phyloP scores from a whole-genome alignment of 2,113 vertebrate genomes.

The Labeo rohita region DNA sequence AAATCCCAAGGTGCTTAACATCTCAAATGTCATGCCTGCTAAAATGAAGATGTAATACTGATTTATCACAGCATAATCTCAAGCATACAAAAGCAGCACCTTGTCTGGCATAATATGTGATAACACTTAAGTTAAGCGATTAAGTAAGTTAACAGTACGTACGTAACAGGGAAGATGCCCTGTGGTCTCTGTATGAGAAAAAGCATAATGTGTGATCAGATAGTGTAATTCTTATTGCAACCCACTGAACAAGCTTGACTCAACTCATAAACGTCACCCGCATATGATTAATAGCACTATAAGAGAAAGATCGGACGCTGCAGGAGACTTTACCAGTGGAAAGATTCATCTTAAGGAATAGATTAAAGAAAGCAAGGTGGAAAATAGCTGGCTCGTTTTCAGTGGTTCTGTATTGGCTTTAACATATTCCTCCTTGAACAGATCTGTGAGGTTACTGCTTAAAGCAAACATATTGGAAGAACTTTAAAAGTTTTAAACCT shows the following conservation, averaged over 20 bases:
- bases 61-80: not conserved
- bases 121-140: constrained; percentile 14
- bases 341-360: constrained; percentile 52
- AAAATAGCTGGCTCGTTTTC: constrained; percentile 39
- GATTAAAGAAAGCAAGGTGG: constrained; percentile 43
- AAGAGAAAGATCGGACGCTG: constrained; percentile 48
- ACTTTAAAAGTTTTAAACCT: constrained; percentile 21
- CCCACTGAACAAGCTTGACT: constrained; percentile 36
- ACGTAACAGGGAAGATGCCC: not conserved
- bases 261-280: constrained; percentile 54
- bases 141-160: constrained; percentile 22
- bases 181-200: constrained; percentile 16
- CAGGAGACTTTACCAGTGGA: constrained; percentile 46
- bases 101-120: not conserved
- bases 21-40: not conserved
- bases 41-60: not conserved
- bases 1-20: not conserved
- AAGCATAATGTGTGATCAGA: constrained; percentile 37
- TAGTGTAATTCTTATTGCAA: constrained; percentile 51
- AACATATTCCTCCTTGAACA: constrained; percentile 36
- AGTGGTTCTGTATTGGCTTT: constrained; percentile 14
- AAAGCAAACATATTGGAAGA: not conserved
- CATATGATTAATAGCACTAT: constrained; percentile 55
- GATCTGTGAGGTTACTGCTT: not conserved
- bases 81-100: not conserved